A percentile compares a stretch with the other conserved stretches of the same genome.
Evolutionary conservation across 2,113 vertebrate species (phyloP).

Genomic region (Clarias batrachus): DNA sequence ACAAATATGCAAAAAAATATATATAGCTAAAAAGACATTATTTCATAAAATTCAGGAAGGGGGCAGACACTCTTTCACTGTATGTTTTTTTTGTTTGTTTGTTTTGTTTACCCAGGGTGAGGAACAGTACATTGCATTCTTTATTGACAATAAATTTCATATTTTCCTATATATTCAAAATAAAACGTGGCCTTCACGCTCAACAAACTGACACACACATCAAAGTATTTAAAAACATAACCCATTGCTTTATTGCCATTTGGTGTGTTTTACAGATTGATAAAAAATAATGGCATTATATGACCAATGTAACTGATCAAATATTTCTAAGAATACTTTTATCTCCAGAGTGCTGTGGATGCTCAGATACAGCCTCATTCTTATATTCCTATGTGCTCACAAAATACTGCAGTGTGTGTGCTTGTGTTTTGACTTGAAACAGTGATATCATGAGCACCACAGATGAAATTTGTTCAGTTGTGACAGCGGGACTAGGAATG

Average conservation of each 20-base stretch:
- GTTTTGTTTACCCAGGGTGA: neutral
- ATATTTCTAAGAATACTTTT: constrained; percentile 3
- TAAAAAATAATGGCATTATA: constrained; percentile 63
- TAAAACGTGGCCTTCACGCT: neutral
- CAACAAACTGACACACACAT: constrained; percentile 16
- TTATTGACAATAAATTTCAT: neutral
- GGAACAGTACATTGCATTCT: neutral
- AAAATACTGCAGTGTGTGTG: neutral
- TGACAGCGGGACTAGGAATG: constrained; percentile 52
- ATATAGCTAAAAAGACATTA: no score
- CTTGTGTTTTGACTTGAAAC: neutral
- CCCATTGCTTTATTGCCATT: constrained; percentile 91
- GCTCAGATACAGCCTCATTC: constrained; percentile 11
- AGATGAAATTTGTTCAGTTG: constrained; percentile 28
- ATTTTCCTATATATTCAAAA: neutral
- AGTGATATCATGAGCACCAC: constrained; percentile 37
- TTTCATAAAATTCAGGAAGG: no score
- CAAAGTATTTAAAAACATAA: constrained; percentile 69
- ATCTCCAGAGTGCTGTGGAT: constrained; percentile 25
- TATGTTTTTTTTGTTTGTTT: neutral
- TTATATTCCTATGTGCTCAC: neutral
- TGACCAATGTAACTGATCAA: constrained; percentile 29
- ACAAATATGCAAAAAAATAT: no score
- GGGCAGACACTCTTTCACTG: no score
- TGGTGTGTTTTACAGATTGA: constrained; percentile 75